Conservation (phyloP, 1,140 invertebrate species). For the Leptopilina clavipes region DNA sequence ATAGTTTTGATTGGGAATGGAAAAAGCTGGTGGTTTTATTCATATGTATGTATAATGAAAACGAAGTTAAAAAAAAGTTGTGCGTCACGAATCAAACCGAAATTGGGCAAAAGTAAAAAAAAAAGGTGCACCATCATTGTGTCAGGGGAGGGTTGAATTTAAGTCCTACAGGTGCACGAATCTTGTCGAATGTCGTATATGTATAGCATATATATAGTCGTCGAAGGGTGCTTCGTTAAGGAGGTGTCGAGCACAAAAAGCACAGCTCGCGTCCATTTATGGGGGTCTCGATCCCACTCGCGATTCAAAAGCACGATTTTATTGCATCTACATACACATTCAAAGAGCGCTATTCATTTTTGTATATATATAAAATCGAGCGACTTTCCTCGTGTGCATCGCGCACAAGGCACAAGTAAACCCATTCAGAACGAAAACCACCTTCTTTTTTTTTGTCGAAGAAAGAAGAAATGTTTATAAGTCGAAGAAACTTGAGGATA, state of each 20-base stretch:
- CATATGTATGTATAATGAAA: neutral
- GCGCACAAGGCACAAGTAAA: constrained; percentile 7
- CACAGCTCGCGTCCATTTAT: constrained; percentile 13
- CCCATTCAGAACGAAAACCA: constrained; percentile 37
- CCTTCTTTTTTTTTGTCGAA: neutral
- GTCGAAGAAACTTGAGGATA: neutral
- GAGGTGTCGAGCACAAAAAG: constrained; percentile 32
- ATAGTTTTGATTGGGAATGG: neutral
- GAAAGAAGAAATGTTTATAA: too few species aligned
- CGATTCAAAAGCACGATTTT: constrained; percentile 45
- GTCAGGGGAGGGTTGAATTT: constrained; percentile 26
- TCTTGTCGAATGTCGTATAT: constrained; percentile 23
- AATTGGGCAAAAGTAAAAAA: constrained; percentile 11
- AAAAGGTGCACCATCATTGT: constrained; percentile 31
- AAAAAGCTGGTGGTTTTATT: constrained; percentile 10
- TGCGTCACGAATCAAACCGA: constrained; percentile 29
- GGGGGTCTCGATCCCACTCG: constrained; percentile 11
- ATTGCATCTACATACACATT: constrained; percentile 24
- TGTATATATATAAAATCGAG: constrained; percentile 22
- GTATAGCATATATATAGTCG: neutral
- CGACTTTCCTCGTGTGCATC: constrained; percentile 10
- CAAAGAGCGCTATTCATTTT: neutral
- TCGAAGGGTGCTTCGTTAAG: constrained; percentile 24
- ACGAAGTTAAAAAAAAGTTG: neutral
- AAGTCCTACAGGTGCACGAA: constrained; percentile 26